These are phyloP conservation scores for Priocnemis perturbator DNA, from an alignment of 2,888 invertebrate genomes.

Conservation along the genomic window DNA sequence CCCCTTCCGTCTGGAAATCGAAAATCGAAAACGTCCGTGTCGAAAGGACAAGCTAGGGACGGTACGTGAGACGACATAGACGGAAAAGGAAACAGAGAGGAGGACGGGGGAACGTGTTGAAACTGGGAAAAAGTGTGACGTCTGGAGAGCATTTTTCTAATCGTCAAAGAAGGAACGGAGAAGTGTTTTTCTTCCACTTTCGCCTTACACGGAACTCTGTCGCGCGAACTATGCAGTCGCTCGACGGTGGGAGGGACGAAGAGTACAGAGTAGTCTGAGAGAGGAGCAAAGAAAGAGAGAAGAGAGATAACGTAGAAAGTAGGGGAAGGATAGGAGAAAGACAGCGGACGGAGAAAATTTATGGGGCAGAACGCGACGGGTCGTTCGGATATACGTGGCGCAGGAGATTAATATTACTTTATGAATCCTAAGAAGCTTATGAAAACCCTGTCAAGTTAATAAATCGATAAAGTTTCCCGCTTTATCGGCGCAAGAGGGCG, in stretches of 20 bases:
- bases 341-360: slow-evolving; percentile 45
- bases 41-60: slow-evolving; percentile 1
- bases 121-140: slow-evolving; percentile 5
- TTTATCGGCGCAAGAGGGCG: slow-evolving; percentile 44
- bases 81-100: not conserved
- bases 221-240: slow-evolving; percentile 2
- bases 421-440: slow-evolving; percentile 63
- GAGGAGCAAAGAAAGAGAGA: slow-evolving; percentile 22
- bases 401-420: slow-evolving; percentile 61
- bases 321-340: slow-evolving; percentile 2
- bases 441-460: slow-evolving; percentile 62
- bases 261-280: not conserved
- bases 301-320: slow-evolving; percentile 11
- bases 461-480: slow-evolving; percentile 64
- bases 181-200: no score
- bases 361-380: slow-evolving; percentile 42
- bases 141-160: slow-evolving; percentile 4
- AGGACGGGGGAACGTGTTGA: not conserved
- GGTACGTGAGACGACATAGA: not conserved
- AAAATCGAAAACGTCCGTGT: slow-evolving; percentile 23
- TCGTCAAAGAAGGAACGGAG: not conserved
- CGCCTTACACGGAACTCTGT: not conserved
- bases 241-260: not conserved
- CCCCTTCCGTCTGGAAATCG: slow-evolving; percentile 15
- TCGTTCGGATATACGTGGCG: slow-evolving; percentile 51